Evolutionary conservation across 2,888 invertebrate genomes (phyloP).

Genomic region (Torymus aiolomorphi): DNA sequence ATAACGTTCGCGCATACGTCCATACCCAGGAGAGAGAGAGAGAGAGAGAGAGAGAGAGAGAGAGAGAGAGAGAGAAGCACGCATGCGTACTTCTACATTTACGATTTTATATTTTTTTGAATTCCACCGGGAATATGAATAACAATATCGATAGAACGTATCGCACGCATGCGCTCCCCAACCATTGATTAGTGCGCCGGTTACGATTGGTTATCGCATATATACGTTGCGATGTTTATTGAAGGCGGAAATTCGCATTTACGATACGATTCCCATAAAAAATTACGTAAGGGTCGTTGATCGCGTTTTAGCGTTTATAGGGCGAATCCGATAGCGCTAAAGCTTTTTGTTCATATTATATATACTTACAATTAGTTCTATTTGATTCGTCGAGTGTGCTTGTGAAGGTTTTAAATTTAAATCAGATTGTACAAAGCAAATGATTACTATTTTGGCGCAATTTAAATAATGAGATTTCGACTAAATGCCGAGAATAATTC

Average conservation of each 20-base stretch:
- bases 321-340: background rate
- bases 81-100: too few species aligned
- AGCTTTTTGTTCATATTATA: background rate
- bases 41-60: too few species aligned
- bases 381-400: too few species aligned
- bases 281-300: constrained; percentile 21
- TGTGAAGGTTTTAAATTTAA: too few species aligned
- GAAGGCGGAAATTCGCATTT: background rate
- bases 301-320: constrained; percentile 1
- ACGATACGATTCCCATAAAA: background rate
- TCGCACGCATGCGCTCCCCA: background rate
- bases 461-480: too few species aligned
- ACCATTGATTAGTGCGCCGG: constrained; percentile 1
- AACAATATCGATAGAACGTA: background rate
- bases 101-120: background rate
- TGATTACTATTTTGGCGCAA: too few species aligned
- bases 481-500: too few species aligned
- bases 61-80: too few species aligned
- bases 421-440: too few species aligned
- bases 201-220: too few species aligned
- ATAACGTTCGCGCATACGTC: too few species aligned
- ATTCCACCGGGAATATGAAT: constrained; percentile 3
- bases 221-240: background rate
- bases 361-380: background rate
- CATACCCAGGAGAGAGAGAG: too few species aligned